Conservation (phyloP, 2,113 vertebrate genomes). For the Felis chaus region DNA sequence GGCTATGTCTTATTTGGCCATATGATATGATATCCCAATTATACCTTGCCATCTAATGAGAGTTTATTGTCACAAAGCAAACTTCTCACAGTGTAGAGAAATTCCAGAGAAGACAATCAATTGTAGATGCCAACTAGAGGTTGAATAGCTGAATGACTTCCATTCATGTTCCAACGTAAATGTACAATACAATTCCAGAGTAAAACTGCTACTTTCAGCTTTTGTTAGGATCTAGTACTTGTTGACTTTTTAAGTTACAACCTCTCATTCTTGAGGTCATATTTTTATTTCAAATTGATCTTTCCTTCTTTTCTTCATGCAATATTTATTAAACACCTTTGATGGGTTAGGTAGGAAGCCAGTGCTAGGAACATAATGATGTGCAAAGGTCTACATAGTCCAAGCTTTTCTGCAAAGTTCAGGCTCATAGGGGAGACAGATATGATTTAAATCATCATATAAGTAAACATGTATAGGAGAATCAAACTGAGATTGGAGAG, state of each 20-base stretch:
- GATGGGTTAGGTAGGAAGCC: not conserved
- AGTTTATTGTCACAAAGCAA: not conserved
- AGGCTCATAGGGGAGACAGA: not conserved
- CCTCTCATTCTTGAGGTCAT: not conserved
- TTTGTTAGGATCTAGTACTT: not conserved
- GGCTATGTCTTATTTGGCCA: not conserved
- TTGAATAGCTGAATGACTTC: not conserved
- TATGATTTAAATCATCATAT: not conserved
- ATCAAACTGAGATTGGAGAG: not conserved
- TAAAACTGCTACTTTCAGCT: not conserved
- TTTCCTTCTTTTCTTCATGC: not conserved
- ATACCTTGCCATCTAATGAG: not conserved
- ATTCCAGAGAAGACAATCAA: not conserved
- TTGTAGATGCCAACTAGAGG: not conserved
- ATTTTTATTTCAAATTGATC: not conserved
- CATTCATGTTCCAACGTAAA: not conserved
- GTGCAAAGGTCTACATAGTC: not conserved
- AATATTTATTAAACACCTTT: not conserved
- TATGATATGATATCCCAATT: not conserved
- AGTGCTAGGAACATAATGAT: not conserved
- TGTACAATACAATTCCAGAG: not conserved
- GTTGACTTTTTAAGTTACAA: not conserved
- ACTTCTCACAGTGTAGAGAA: not conserved
- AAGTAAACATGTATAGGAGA: not conserved
- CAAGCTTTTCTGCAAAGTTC: not conserved